Conservation (phyloP, 2,113 vertebrate genomes). For the Cynopterus brachyotis region DNA sequence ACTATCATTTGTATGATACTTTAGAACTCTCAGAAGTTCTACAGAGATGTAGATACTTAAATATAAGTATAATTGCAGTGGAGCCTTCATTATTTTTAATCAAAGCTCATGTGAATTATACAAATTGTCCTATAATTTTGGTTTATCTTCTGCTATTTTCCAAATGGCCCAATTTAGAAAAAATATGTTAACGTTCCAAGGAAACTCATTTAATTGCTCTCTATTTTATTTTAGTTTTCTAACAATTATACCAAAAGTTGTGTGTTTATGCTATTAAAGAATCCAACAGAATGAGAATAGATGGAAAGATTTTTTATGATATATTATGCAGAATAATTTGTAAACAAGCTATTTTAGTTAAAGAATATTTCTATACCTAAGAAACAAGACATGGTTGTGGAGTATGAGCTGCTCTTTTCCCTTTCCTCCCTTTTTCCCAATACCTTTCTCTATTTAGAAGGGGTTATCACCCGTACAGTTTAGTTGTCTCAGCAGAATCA, state of each 20-base stretch:
- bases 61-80: rapidly evolving
- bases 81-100: neutral
- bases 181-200: neutral
- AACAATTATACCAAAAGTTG: neutral
- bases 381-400: neutral
- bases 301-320: neutral
- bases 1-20: neutral
- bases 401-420: neutral
- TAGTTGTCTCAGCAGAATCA: neutral
- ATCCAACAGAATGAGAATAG: neutral
- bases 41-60: neutral
- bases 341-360: neutral
- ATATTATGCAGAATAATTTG: neutral
- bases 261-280: neutral
- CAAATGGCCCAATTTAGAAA: neutral
- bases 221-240: neutral
- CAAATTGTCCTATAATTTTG: neutral
- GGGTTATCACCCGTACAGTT: neutral
- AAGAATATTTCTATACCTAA: neutral
- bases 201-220: neutral
- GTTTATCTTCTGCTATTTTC: neutral
- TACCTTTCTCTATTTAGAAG: neutral
- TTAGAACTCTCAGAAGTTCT: too few species aligned
- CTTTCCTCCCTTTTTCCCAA: neutral
- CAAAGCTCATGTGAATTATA: neutral